Percentiles rank a stretch among this genome's conserved stretches.
Evolutionary conservation across 2,888 invertebrate species (phyloP).

Genomic region (Leuctra nigra): DNA sequence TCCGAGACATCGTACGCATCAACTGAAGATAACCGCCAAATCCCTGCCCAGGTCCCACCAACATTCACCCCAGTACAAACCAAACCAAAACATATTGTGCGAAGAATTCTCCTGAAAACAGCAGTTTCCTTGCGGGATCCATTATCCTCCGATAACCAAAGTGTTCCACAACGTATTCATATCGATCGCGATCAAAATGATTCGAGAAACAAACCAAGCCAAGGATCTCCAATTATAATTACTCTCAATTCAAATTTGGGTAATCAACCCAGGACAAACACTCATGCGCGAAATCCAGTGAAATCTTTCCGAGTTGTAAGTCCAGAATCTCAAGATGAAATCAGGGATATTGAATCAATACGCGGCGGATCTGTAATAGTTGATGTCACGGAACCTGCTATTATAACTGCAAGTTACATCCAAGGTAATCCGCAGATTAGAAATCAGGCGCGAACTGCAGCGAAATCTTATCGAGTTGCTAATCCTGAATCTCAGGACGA

Average conservation of each 20-base stretch:
- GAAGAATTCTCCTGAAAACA: not conserved
- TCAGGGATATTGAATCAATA: too few species aligned
- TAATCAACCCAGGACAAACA: too few species aligned
- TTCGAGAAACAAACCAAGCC: not conserved
- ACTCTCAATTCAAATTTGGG: not conserved
- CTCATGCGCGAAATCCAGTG: too few species aligned
- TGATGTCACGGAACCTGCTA: too few species aligned
- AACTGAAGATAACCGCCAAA: not conserved
- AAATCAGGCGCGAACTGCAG: too few species aligned
- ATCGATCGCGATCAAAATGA: not conserved
- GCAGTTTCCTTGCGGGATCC: not conserved
- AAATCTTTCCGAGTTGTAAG: too few species aligned
- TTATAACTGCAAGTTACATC: too few species aligned
- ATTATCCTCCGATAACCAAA: not conserved
- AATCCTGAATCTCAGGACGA: too few species aligned
- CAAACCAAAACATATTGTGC: not conserved
- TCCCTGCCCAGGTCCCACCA: not conserved
- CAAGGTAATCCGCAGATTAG: too few species aligned
- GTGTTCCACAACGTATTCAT: not conserved
- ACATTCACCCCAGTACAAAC: not conserved
- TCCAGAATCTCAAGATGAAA: too few species aligned
- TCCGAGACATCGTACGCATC: not conserved
- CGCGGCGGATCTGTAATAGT: too few species aligned
- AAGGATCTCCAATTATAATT: not conserved
- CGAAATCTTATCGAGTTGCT: too few species aligned